Conservation (phyloP, 2,113 vertebrate species). For the Pluvialis apricaria region DNA sequence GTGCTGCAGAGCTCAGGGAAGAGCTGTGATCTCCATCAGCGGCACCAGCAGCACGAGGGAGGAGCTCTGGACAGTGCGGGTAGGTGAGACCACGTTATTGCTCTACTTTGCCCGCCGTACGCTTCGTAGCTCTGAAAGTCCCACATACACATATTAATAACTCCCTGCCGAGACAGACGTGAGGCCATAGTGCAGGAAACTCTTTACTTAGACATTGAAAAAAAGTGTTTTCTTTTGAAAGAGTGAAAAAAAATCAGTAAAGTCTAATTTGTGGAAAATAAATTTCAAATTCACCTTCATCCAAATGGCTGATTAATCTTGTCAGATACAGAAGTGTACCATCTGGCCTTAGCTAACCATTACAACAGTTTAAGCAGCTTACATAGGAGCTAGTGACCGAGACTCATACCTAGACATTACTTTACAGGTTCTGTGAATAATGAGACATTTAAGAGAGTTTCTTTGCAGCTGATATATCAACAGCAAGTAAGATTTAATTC, state of each 20-base stretch:
- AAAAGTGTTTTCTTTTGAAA: not conserved
- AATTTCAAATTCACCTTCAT: not conserved
- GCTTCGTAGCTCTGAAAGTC: not conserved
- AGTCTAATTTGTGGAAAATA: not conserved
- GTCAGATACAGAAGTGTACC: not conserved
- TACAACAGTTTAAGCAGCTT: not conserved
- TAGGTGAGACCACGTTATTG: accelerated
- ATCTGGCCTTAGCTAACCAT: not conserved
- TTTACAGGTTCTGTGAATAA: not conserved
- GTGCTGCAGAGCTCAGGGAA: not conserved
- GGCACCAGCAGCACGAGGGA: accelerated
- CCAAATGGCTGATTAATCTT: not conserved
- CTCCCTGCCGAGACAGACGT: not conserved
- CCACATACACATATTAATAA: not conserved
- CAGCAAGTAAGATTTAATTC: not conserved
- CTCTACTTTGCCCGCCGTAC: not conserved
- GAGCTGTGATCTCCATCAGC: not conserved
- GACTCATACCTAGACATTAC: not conserved
- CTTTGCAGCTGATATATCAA: not conserved
- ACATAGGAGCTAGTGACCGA: not conserved
- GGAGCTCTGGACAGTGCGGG: accelerated
- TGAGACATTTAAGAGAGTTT: not conserved
- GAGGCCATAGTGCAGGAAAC: not conserved
- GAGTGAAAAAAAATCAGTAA: not conserved
- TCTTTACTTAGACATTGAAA: not conserved